Base-by-base conservation (phyloP, 2,888 invertebrate genomes). In the Drosophila anomelani region DNA sequence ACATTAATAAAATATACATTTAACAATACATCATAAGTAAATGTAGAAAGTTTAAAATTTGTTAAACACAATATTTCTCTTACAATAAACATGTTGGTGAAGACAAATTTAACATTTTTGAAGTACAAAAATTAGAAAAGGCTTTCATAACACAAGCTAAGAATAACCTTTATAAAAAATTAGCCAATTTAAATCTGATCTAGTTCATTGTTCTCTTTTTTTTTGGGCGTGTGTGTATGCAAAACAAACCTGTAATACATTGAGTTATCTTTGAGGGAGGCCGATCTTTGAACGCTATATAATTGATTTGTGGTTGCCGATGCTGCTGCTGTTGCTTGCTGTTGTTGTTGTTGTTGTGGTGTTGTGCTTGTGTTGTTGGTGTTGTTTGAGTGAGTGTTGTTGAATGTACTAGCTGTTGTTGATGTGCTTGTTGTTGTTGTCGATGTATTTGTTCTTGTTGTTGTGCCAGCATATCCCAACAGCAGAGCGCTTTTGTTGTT, bases 211-310 rank as follows among this genome's bases (percentile, higher is more conserved):
- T 17, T 59, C 12, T 15, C 55, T 17, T 68, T 44, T n/a, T n/a
- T 20, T 23, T 60, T 20, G 54, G 47, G 20, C 32, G 15, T 54
- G 39, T 39, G 32, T 49, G 72, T 64, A 70, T 90, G 89, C 89
- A 89, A 90, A 91, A 92, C 92, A 92, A 92, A 93, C 93, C 93
- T 93, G 92, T 92, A 90, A 87, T 91, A 88, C 71, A 89, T 91
- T 90, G 91, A 91, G 91, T 93, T 92, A 91, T 93, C 93, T 93
- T 93, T 93, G 91, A 94, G 93, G 91, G 94, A 94, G 89, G 94
- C 94, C 92, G 94, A 94, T 93, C 94, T 94, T 93, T 93, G 93
- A 88, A 93, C 92, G 90, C 91, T 92, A 90, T 93, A 93, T 91
- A 93, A 93, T 89, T 93, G 93, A 93, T 93, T 94, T 77, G 92